Conservation (phyloP, 1,140 invertebrate species). For the Pogonomyrmex californicus region DNA sequence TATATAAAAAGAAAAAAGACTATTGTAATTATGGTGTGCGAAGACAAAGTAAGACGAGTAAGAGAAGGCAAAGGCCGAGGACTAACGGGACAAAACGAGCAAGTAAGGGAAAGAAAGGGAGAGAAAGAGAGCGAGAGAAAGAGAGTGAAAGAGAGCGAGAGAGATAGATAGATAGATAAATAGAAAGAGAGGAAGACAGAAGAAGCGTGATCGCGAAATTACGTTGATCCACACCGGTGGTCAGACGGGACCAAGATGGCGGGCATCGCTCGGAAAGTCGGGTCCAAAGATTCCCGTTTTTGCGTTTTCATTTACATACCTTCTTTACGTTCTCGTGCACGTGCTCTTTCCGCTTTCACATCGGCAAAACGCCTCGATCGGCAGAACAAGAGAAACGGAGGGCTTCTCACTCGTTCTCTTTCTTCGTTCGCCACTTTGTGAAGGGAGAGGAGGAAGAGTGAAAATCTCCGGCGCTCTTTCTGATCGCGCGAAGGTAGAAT, state of each 20-base stretch:
- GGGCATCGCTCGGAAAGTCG: conserved; percentile 80
- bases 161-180: conserved; percentile 24
- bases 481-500: conserved; percentile 16
- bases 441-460: neutral
- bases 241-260: conserved; percentile 85
- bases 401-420: conserved; percentile 9
- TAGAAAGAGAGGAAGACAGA: conserved; percentile 33
- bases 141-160: conserved; percentile 17
- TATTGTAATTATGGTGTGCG: conserved; percentile 83
- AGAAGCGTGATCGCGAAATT: conserved; percentile 74
- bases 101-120: conserved; percentile 61
- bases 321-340: neutral
- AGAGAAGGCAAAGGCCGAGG: conserved; percentile 64
- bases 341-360: conserved; percentile 37
- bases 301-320: conserved; percentile 54
- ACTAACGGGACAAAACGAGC: conserved; percentile 64
- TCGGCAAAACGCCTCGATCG: neutral
- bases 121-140: conserved; percentile 40
- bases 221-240: conserved; percentile 82
- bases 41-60: conserved; percentile 73
- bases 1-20: conserved; percentile 73
- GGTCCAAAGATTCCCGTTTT: conserved; percentile 80
- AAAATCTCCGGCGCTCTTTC: neutral
- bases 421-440: neutral
- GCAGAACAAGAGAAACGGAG: conserved; percentile 8